Evolutionary conservation across 2,888 invertebrate genomes (phyloP), one percentile per base, ranked within the genome.

Genomic region (Drosophila flavopinicola): DNA sequence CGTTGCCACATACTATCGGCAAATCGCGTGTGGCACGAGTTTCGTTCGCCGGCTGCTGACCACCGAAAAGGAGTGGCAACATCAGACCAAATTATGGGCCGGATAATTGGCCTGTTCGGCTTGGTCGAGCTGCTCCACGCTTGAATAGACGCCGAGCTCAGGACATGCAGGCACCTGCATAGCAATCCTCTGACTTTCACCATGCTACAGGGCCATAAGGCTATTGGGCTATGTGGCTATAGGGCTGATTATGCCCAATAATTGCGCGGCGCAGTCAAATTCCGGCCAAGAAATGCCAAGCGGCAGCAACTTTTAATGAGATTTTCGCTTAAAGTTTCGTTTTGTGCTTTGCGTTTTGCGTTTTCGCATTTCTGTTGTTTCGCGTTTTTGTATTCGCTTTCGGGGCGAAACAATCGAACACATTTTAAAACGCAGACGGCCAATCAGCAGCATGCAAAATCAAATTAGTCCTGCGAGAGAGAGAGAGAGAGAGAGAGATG

Each of bases 301-400:
- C 53, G 42, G 23, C 24, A 51, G 37, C 71, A 80, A 85, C 76
- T 85, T 80, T 80, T 85, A 80, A 80, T 80, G 80, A 82, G 82
- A 71, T 82, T 85, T 58, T 66, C 44, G 66, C 44, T 24, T 30
- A 58, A 67, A 69, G 29, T 65, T 65, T 57, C 15, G 11, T 20
- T 13, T 15, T 25, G n/a, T n/a, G n/a, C n/a, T n/a, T n/a, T n/a
- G n/a, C 5, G 10, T n/a, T 39, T 60, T 53, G n/a, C n/a, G 47
- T 6, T 37, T 63, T 48, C n/a, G 13, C 42, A 6, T 27, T 39
- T 47, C 38, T 39, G 17, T 32, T 59, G 6, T 47, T 73, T 63
- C 11, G 41, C 23, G 44, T 33, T 32, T 47, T 42, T n/a, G n/a
- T n/a, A 27, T 65, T 49, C 44, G 53, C 39, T 33, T 24, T 35